phyloP scores from a whole-genome alignment of 2,888 invertebrate species.

The Flexamia atlantica region DNA sequence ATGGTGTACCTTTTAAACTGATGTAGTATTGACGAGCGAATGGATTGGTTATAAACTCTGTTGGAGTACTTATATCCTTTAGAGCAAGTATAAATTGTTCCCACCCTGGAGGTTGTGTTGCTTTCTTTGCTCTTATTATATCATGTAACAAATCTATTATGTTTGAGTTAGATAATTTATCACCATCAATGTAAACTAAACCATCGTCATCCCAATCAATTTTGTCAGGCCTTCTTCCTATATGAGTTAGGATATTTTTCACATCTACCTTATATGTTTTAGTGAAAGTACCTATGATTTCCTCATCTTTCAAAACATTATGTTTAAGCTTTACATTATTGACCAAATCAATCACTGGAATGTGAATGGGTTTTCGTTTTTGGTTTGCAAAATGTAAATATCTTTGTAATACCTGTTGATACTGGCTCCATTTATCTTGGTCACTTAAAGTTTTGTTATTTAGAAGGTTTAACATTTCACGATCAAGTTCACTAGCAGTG shows the following conservation, averaged over 20 bases:
- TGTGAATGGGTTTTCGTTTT: conserved; percentile 19
- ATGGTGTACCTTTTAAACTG: neutral
- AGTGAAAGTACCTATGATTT: conserved; percentile 1
- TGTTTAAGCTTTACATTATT: neutral
- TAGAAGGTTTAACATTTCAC: conserved; percentile 20
- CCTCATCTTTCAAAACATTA: neutral
- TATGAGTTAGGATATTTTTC: neutral
- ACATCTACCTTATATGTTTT: conserved; percentile 13
- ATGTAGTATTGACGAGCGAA: neutral
- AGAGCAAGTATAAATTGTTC: too few relatives aligned
- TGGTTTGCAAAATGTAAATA: neutral
- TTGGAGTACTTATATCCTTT: too few relatives aligned
- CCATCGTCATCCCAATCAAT: conserved; percentile 31
- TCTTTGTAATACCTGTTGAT: conserved; percentile 39
- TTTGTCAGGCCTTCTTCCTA: neutral
- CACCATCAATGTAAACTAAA: conserved; percentile 3
- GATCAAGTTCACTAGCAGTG: too few relatives aligned
- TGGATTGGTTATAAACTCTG: too few relatives aligned
- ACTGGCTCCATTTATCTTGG: too few relatives aligned
- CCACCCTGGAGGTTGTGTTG: conserved; percentile 26
- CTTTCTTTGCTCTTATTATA: too few relatives aligned
- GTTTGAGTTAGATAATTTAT: neutral
- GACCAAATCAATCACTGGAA: conserved; percentile 13
- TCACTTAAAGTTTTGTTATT: too few relatives aligned
- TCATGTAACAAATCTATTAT: too few relatives aligned